A percentile compares a stretch with the other conserved stretches of the same genome.
phyloP scores from a whole-genome alignment of 1,140 invertebrate genomes.

The Cephus cinctus region DNA sequence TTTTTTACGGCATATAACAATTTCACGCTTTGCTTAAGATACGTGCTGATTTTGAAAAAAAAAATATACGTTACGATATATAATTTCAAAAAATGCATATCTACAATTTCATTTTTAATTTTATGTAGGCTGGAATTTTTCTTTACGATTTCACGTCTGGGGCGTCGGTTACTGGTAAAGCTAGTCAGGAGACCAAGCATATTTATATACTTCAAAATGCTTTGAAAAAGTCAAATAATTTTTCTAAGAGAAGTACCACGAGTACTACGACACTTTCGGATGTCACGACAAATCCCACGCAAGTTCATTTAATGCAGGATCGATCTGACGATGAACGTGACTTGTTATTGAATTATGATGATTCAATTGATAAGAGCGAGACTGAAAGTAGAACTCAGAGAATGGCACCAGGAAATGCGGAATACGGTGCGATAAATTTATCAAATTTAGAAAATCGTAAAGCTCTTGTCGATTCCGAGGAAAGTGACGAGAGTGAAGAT shows the following conservation, averaged over 20 bases:
- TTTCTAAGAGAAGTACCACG: background rate
- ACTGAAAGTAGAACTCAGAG: conserved; percentile 6
- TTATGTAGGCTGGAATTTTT: conserved; percentile 45
- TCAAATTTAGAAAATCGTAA: background rate
- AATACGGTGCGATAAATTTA: too few relatives aligned
- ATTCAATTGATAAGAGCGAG: background rate
- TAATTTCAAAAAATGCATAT: too few relatives aligned
- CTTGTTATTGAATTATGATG: background rate
- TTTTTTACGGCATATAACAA: too few relatives aligned
- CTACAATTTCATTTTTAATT: too few relatives aligned
- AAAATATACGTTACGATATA: too few relatives aligned
- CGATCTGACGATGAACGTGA: conserved; percentile 22
- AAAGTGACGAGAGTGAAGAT: conserved; percentile 17
- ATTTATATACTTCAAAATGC: conserved; percentile 45
- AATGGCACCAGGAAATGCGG: too few relatives aligned
- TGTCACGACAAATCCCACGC: background rate
- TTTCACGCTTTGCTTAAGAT: too few relatives aligned
- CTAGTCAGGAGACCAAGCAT: conserved; percentile 47
- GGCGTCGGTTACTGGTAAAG: conserved; percentile 39
- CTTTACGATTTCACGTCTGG: conserved; percentile 51
- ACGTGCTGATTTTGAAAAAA: too few relatives aligned
- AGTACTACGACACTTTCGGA: background rate
- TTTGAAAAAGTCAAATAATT: background rate
- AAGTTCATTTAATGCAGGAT: conserved; percentile 17
- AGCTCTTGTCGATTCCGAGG: conserved; percentile 6